Conservation (phyloP, 2,113 vertebrate genomes). For the Poeciliopsis occidentalis region DNA sequence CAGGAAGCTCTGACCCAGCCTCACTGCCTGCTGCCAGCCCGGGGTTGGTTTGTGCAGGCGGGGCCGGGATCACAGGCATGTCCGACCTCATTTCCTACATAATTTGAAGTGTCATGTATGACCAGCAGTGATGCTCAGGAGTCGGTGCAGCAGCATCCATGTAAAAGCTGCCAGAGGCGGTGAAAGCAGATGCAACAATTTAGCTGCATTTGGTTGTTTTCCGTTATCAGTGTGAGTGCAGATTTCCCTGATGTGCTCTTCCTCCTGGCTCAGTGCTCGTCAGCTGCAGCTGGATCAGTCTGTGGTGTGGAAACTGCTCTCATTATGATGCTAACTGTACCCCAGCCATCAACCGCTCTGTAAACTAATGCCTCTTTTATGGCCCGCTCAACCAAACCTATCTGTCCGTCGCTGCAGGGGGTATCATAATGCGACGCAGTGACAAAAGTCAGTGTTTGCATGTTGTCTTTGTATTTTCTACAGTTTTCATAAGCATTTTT, state of each 20-base stretch:
- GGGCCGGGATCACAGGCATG: constrained; percentile 31
- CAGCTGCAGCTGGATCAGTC: constrained; percentile 52
- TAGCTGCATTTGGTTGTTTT: constrained; percentile 64
- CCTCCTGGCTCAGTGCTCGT: constrained; percentile 32
- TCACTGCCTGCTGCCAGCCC: constrained; percentile 15
- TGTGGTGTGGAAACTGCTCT: constrained; percentile 48
- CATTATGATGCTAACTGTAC: constrained; percentile 59
- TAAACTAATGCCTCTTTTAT: constrained; percentile 43
- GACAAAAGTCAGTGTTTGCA: constrained; percentile 61
- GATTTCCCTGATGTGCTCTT: constrained; percentile 44
- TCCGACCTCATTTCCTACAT: constrained; percentile 40
- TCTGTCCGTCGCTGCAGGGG: constrained; percentile 61
- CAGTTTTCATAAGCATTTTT: constrained; percentile 20
- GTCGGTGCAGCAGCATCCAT: constrained; percentile 37
- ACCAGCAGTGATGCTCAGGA: constrained; percentile 28
- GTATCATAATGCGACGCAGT: constrained; percentile 64
- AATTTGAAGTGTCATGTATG: constrained; percentile 63
- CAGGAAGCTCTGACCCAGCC: constrained; percentile 20
- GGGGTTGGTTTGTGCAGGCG: constrained; percentile 27
- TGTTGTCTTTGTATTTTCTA: constrained; percentile 40
- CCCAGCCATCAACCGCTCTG: constrained; percentile 52
- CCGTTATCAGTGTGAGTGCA: constrained; percentile 56
- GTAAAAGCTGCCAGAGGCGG: constrained; percentile 50
- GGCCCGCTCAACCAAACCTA: constrained; percentile 45
- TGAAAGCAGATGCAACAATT: constrained; percentile 52